Percentiles rank a stretch among this genome's conserved stretches.
phyloP scores from a whole-genome alignment of 2,888 invertebrate genomes.

The Agriotes lineatus region DNA sequence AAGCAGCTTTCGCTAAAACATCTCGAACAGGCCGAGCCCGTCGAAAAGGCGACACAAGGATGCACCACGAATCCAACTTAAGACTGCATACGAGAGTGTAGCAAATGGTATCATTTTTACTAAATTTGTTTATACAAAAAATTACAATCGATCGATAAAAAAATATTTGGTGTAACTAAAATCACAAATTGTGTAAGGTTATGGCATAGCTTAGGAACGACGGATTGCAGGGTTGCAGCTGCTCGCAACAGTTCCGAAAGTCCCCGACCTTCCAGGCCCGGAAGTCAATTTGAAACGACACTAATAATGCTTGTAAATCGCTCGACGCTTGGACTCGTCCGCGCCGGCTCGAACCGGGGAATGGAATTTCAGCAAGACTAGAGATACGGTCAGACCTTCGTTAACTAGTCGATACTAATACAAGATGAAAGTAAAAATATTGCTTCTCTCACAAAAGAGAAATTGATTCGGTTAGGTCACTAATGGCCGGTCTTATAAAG shows the following conservation, averaged over 20 bases:
- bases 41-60: no score
- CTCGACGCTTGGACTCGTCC: neutral
- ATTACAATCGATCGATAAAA: slow-evolving; percentile 4
- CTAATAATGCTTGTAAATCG: no score
- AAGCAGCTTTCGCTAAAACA: no score
- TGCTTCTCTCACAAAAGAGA: no score
- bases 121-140: slow-evolving; percentile 20
- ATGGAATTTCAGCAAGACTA: slow-evolving; percentile 23
- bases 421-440: no score
- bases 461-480: no score
- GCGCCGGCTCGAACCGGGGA: neutral
- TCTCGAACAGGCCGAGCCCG: no score
- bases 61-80: no score
- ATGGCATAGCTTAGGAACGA: slow-evolving; percentile 29
- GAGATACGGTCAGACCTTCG: no score
- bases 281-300: neutral
- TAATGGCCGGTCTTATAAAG: no score
- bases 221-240: neutral
- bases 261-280: neutral
- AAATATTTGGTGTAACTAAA: slow-evolving; percentile 39
- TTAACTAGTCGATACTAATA: no score
- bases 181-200: slow-evolving; percentile 35
- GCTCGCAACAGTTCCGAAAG: neutral
- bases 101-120: slow-evolving; percentile 15
- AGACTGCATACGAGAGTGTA: slow-evolving; percentile 13